A percentile compares a stretch with the other conserved stretches of the same genome.
Evolutionary conservation across 2,888 invertebrate species (phyloP).

Genomic region (Molanna angustata): DNA sequence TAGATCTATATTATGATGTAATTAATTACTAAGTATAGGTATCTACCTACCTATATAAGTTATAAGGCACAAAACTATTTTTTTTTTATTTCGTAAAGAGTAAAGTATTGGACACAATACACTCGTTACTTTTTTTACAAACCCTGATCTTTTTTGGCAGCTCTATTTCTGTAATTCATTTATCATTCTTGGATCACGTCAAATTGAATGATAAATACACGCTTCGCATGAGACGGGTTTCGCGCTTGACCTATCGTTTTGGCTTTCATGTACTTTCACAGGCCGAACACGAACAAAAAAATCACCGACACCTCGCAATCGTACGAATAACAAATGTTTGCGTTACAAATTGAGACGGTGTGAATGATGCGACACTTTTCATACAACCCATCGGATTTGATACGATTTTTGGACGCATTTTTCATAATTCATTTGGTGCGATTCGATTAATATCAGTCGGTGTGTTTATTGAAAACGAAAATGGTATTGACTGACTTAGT

Average conservation of each 20-base stretch:
- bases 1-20: too few relatives aligned
- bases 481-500: too few relatives aligned
- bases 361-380: too few relatives aligned
- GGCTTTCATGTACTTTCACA: conserved; percentile 4
- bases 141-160: conserved; percentile 29
- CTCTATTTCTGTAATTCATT: conserved; percentile 31
- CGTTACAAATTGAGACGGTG: too few relatives aligned
- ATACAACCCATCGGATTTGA: too few relatives aligned
- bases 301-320: background rate
- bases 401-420: too few relatives aligned
- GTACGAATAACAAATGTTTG: background rate
- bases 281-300: conserved; percentile 2
- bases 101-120: too few relatives aligned
- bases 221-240: conserved; percentile 25
- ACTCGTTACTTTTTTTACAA: conserved; percentile 4
- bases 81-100: background rate
- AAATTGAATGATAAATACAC: conserved; percentile 32
- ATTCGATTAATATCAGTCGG: too few relatives aligned
- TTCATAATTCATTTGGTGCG: too few relatives aligned
- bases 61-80: background rate
- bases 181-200: conserved; percentile 32
- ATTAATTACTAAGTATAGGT: too few relatives aligned
- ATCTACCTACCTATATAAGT: too few relatives aligned
- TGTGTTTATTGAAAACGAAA: too few relatives aligned
- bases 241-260: conserved; percentile 13